These are phyloP conservation scores for Lydus trimaculatus DNA, from an alignment of 2,888 invertebrate genomes.

Conservation along the genomic window DNA sequence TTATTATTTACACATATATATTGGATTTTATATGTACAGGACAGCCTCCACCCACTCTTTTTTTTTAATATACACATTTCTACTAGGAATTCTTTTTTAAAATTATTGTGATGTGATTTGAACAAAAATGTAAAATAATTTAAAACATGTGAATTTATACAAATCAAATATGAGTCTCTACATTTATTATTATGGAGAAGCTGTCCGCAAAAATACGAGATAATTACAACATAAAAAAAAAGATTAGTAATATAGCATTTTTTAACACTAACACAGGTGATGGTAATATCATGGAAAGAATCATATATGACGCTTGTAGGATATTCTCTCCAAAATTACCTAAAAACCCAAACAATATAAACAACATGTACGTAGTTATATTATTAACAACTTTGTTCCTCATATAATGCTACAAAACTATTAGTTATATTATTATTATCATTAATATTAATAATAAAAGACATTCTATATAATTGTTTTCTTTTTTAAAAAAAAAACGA, in stretches of 20 bases:
- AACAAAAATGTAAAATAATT: neutral
- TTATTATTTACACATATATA: constrained; percentile 52
- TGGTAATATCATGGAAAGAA: neutral
- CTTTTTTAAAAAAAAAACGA: constrained; percentile 51
- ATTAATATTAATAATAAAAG: constrained; percentile 50
- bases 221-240: constrained; percentile 10
- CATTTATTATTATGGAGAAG: constrained; percentile 28
- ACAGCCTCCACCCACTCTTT: constrained; percentile 38
- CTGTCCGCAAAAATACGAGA: neutral
- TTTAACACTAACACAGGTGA: neutral
- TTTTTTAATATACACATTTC: neutral
- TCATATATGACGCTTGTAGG: constrained; percentile 9
- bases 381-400: constrained; percentile 24
- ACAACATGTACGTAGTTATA: constrained; percentile 32
- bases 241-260: constrained; percentile 7
- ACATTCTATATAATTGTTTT: constrained; percentile 42
- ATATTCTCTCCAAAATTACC: constrained; percentile 17
- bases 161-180: constrained; percentile 29
- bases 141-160: neutral
- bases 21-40: constrained; percentile 48
- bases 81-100: neutral
- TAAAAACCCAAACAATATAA: constrained; percentile 32
- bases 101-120: neutral
- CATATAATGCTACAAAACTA: constrained; percentile 41
- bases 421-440: too few species aligned